These are phyloP conservation scores for Megaceryle maxima DNA, from an alignment of 2,113 vertebrate species.

Conservation along the genomic window DNA sequence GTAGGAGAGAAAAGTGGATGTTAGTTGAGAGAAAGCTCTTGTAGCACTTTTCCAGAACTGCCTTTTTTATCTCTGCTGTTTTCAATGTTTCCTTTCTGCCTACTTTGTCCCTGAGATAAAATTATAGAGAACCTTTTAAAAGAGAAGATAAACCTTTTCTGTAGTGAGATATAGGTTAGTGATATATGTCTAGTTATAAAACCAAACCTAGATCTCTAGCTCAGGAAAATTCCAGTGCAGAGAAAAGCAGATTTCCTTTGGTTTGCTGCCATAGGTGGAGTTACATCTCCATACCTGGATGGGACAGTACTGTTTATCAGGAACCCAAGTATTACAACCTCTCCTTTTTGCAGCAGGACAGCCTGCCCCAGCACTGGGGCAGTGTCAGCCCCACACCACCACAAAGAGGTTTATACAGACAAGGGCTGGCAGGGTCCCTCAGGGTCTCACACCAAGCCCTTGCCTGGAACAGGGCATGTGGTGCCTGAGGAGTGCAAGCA, in stretches of 20 bases:
- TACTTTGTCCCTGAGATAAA: background rate
- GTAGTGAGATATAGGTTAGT: slow-evolving; percentile 33
- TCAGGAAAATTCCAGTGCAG: slow-evolving; percentile 10
- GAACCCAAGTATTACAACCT: background rate
- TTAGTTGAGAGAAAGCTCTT: background rate
- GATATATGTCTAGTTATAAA: slow-evolving; percentile 43
- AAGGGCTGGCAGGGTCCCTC: background rate
- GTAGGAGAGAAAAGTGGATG: background rate
- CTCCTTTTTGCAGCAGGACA: background rate
- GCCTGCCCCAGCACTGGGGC: no score
- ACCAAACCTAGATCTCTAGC: background rate
- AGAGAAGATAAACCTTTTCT: slow-evolving; percentile 20
- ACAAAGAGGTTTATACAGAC: background rate
- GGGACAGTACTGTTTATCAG: background rate
- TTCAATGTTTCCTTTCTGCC: background rate
- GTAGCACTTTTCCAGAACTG: background rate
- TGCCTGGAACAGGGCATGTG: accelerated
- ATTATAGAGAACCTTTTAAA: slow-evolving; percentile 33
- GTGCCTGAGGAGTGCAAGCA: accelerated
- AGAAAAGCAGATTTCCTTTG: background rate
- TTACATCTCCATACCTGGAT: background rate
- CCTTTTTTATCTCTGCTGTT: background rate
- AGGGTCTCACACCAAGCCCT: accelerated
- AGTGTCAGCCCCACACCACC: background rate
- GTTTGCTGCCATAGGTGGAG: background rate